A percentile compares a stretch with the other conserved stretches of the same genome.
Conservation (phyloP, 2,888 invertebrate species). For the Dasypogon diadema region DNA sequence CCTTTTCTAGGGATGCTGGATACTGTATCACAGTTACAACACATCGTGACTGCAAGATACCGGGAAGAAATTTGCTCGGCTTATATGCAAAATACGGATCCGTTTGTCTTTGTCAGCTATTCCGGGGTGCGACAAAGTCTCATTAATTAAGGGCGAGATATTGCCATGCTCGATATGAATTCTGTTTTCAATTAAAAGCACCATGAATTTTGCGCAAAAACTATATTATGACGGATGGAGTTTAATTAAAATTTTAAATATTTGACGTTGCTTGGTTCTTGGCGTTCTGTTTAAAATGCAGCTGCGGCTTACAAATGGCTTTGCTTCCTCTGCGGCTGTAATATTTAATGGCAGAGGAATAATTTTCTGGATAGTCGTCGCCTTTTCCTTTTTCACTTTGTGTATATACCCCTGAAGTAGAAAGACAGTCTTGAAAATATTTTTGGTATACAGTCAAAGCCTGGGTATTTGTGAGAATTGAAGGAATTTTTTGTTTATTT, state of each 20-base stretch:
- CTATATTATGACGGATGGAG: background rate
- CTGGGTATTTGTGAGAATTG: too few relatives aligned
- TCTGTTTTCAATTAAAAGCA: constrained; percentile 36
- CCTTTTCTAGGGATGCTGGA: background rate
- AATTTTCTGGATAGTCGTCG: too few relatives aligned
- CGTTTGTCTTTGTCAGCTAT: constrained; percentile 30
- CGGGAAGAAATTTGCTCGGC: background rate
- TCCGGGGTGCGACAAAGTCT: constrained; percentile 8
- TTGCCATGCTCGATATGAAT: constrained; percentile 32
- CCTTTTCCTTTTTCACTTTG: too few relatives aligned
- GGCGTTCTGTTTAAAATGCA: too few relatives aligned
- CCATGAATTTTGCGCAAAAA: background rate
- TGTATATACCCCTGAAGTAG: too few relatives aligned
- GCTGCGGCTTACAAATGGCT: too few relatives aligned
- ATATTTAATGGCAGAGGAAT: too few relatives aligned
- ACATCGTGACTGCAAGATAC: background rate
- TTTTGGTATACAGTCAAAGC: too few relatives aligned
- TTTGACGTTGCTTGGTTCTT: too few relatives aligned
- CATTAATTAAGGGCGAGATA: constrained; percentile 41
- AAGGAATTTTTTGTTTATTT: too few relatives aligned
- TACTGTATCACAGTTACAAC: background rate
- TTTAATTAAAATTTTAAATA: constrained; percentile 11
- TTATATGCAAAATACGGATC: constrained; percentile 1
- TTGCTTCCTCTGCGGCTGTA: too few relatives aligned
- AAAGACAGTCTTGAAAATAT: too few relatives aligned